These are phyloP conservation scores for Asteroscopus sphinx DNA, from an alignment of 2,888 invertebrate genomes.

Conservation along the genomic window DNA sequence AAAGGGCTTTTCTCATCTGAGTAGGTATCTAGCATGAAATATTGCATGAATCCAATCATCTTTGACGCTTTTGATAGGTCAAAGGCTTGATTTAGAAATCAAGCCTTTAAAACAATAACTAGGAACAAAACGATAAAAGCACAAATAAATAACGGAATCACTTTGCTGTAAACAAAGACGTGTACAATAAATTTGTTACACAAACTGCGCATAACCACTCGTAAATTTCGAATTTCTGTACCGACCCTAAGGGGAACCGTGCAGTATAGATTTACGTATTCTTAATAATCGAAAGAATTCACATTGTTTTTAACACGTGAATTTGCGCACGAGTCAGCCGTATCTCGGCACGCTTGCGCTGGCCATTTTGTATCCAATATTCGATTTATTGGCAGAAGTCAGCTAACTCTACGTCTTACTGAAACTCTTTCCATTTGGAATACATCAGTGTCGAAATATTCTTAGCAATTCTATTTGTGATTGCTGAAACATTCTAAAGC, in stretches of 20 bases:
- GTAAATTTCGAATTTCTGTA: conserved; percentile 79
- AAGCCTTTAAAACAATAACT: background rate
- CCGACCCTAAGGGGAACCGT: conserved; percentile 77
- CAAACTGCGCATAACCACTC: conserved; percentile 70
- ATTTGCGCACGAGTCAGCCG: conserved; percentile 54
- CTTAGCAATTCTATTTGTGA: too few relatives aligned
- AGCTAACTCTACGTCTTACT: conserved; percentile 49
- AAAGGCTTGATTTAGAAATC: too few relatives aligned
- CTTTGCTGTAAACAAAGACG: conserved; percentile 32
- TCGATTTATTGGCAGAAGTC: conserved; percentile 63
- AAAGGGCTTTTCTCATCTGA: too few relatives aligned
- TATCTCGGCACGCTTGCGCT: conserved; percentile 54
- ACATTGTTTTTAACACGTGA: conserved; percentile 63
- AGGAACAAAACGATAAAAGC: conserved; percentile 5
- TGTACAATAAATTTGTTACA: conserved; percentile 74
- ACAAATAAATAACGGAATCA: conserved; percentile 36
- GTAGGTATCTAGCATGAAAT: too few relatives aligned
- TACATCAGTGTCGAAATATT: too few relatives aligned
- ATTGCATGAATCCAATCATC: too few relatives aligned
- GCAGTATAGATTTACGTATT: conserved; percentile 73
- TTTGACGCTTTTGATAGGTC: too few relatives aligned
- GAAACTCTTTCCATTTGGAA: conserved; percentile 26
- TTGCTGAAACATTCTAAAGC: too few relatives aligned
- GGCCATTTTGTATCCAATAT: conserved; percentile 49
- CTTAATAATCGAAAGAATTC: conserved; percentile 68